Base-by-base conservation (phyloP, 2,797 vertebrate species). In the Danio albolineatus region DNA sequence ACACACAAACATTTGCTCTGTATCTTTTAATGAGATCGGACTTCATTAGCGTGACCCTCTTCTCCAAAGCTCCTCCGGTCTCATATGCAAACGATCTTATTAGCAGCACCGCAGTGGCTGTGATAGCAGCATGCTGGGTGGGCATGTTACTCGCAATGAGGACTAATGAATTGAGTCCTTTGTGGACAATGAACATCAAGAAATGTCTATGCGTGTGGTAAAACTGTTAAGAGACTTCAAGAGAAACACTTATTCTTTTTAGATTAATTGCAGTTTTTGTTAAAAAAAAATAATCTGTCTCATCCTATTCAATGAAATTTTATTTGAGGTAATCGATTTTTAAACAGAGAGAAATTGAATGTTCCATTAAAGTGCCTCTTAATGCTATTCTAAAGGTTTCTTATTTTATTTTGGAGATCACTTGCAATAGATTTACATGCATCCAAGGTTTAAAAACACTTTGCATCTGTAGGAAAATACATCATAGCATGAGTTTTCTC, bases 11-110 rank as follows among this genome's bases (percentile, higher is more conserved):
- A 72, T 79, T 79, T 79, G 48, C 77, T 72, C 83, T 49, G 64
- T 94, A 95, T 95, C 94, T 95, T 96, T 96, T 95, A 96, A 96
- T 96, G 94, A 94, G 93, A 95, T 95, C 93, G 92, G 60, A 88
- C 88, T 91, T 91, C 92, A 92, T 95, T 95, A 94, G 91, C 90
- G 90, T 90, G 88, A 67, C 71, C 89, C 90, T 78, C 82, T 79
- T 77, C 76, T 89, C 69, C 86, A 90, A 91, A 87, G 85, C 78
- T 88, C 91, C 93, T 85, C 51, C 57, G 81, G 88, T 94, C 87
- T 89, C 93, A 85, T 87, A 86, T 86, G 82, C 87, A 88, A 90
- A 90, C 61, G 78, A 91, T 91, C 88, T 90, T 91, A 90, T 91
- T 91, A 92, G 85, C 19, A 67, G 44, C 72, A 14, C 81, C 60